Conservation (phyloP, 1,140 invertebrate genomes). For the Teleogryllus occipitalis region DNA sequence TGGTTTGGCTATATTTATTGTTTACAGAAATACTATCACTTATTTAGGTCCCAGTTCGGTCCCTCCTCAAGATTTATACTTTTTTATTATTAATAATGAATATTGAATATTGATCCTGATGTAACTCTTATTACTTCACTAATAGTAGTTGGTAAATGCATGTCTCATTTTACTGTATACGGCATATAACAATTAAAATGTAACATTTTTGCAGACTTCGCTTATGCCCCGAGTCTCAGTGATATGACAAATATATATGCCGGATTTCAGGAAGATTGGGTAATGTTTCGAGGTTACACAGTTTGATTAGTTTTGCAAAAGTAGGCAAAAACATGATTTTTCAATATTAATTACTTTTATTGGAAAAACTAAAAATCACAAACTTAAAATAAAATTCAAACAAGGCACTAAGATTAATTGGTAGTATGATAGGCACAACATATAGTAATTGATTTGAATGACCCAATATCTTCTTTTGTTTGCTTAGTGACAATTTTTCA, state of each 20-base stretch:
- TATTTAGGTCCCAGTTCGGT: too few species aligned
- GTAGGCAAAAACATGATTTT: background rate
- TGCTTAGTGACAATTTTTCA: background rate
- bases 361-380: background rate
- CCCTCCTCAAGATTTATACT: too few species aligned
- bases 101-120: too few species aligned
- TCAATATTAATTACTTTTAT: background rate
- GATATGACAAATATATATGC: background rate
- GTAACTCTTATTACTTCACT: too few species aligned
- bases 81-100: too few species aligned
- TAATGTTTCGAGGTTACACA: background rate
- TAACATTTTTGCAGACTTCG: background rate
- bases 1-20: too few species aligned
- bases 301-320: background rate
- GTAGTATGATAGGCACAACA: background rate
- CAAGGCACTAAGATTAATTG: background rate
- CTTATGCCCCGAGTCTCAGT: background rate
- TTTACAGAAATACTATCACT: too few species aligned
- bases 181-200: too few species aligned
- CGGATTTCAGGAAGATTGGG: background rate
- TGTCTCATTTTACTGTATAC: too few species aligned
- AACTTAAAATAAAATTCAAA: background rate
- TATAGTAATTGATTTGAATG: background rate
- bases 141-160: too few species aligned
- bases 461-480: constrained; percentile 11